These are phyloP conservation scores for Heliangelus exortis DNA, from an alignment of 2,797 vertebrate genomes.

Conservation along the genomic window DNA sequence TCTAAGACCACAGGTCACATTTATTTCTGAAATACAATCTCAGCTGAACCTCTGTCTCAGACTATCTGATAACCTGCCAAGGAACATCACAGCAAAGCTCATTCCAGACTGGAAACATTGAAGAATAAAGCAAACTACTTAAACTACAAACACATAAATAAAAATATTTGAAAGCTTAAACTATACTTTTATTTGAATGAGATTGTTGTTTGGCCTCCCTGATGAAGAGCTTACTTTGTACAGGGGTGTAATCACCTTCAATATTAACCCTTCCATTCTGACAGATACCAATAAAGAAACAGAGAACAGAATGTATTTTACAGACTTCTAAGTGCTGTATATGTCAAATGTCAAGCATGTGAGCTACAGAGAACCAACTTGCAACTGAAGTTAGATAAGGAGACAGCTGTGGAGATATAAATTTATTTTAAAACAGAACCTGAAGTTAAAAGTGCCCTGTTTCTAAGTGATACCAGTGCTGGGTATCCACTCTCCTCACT, in stretches of 20 bases:
- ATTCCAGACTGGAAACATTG: not conserved
- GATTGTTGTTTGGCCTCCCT: not conserved
- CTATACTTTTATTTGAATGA: not conserved
- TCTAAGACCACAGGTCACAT: not conserved
- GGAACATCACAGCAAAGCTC: not conserved
- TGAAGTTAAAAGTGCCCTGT: not conserved
- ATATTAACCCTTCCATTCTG: not conserved
- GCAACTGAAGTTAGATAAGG: not conserved
- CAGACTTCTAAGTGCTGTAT: not conserved
- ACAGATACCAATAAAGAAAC: not conserved
- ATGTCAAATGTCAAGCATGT: not conserved
- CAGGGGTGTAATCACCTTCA: not conserved
- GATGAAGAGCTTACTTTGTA: not conserved
- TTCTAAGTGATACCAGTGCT: not conserved
- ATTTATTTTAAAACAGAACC: not conserved
- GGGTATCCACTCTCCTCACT: not conserved
- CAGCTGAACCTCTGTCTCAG: not conserved
- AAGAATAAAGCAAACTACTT: not conserved
- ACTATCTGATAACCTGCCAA: not conserved
- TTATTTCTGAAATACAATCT: not conserved
- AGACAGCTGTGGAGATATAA: not conserved
- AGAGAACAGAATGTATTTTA: not conserved
- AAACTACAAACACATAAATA: not conserved
- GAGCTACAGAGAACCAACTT: not conserved
- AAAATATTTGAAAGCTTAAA: not conserved